Conservation (phyloP, 1,140 invertebrate species). For the Diachasma alloeum region DNA sequence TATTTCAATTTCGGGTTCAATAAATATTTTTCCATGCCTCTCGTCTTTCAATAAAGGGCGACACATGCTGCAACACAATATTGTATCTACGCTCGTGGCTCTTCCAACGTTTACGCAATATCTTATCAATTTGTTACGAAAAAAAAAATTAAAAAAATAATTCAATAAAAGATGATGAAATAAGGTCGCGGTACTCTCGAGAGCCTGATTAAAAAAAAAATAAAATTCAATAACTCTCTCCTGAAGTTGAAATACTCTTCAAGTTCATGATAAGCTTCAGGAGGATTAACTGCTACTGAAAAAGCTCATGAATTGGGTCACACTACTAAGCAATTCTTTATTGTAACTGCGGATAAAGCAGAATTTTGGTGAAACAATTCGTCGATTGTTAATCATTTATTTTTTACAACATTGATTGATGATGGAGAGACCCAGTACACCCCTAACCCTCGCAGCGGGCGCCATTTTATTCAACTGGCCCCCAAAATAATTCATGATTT, state of each 20-base stretch:
- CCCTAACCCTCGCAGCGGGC: neutral
- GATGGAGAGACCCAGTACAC: too few species aligned
- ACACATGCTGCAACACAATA: conserved; percentile 30
- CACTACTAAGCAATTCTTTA: neutral
- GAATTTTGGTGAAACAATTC: neutral
- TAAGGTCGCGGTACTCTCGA: neutral
- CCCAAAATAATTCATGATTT: neutral
- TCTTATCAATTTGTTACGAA: neutral
- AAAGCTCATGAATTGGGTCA: neutral
- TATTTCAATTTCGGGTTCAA: conserved; percentile 14
- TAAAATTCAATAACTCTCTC: neutral
- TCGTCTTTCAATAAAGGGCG: conserved; percentile 26
- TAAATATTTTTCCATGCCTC: conserved; percentile 27
- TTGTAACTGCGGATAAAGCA: neutral
- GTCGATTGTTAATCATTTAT: neutral
- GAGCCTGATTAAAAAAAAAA: neutral
- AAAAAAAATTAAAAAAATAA: neutral
- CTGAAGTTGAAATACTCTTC: neutral
- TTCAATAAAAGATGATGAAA: neutral
- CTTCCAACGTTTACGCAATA: conserved; percentile 5
- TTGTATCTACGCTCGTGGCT: conserved; percentile 26
- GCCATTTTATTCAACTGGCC: neutral
- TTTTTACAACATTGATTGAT: too few species aligned
- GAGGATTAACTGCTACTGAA: neutral
- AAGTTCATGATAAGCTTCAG: neutral